Percentiles rank a stretch among this genome's conserved stretches.
phyloP scores from a whole-genome alignment of 1,140 invertebrate species.

The Triops longicaudatus region DNA sequence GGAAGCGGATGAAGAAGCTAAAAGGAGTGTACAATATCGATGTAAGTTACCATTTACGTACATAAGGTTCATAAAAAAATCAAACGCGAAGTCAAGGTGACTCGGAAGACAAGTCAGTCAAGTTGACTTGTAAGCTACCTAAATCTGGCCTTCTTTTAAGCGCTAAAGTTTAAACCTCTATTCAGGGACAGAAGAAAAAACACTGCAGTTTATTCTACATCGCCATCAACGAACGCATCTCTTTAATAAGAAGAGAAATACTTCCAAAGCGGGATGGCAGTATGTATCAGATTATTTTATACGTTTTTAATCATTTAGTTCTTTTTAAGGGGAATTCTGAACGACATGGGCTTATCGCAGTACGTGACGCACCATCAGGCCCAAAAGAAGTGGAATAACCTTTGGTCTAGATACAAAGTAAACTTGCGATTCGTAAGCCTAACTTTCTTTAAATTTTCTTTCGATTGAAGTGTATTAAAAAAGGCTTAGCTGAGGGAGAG shows the following conservation, averaged over 20 bases:
- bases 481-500: slow-evolving; percentile 5
- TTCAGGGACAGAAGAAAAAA: slow-evolving; percentile 28
- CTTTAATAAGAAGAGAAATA: slow-evolving; percentile 28
- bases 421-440: not conserved
- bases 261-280: slow-evolving; percentile 26
- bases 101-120: no score
- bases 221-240: slow-evolving; percentile 24
- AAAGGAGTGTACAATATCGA: not conserved
- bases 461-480: not conserved
- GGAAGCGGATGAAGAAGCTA: not conserved
- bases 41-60: not conserved
- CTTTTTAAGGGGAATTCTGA: slow-evolving; percentile 22
- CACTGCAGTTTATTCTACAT: slow-evolving; percentile 22
- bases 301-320: not conserved
- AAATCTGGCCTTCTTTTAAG: not conserved
- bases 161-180: not conserved
- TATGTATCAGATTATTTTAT: slow-evolving; percentile 3
- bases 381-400: slow-evolving; percentile 29
- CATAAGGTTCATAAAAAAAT: not conserved
- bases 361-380: slow-evolving; percentile 26
- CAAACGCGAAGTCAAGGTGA: no score
- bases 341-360: slow-evolving; percentile 24
- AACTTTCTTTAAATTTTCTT: not conserved
- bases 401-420: slow-evolving; percentile 27
- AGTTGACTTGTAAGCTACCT: not conserved